Evolutionary conservation across 2,888 invertebrate genomes (phyloP), one percentile per base, ranked within the genome.

Genomic region (Lucinisca nassula): DNA sequence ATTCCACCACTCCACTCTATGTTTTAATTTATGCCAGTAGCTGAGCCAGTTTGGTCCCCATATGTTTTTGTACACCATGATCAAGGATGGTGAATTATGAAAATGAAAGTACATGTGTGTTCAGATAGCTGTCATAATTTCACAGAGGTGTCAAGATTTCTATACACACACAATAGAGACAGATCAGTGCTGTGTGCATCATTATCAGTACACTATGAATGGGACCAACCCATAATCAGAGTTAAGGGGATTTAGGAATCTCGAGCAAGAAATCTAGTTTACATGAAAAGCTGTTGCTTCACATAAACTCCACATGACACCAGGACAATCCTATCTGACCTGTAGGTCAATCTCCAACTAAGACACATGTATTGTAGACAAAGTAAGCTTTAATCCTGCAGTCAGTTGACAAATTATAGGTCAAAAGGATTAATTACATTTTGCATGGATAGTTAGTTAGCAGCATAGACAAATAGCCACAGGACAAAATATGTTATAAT

Each of bases 231-330:
- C 6, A 24, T 67, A 67, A 67, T 67, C 67, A 67, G 30, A 35
- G 67, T 35, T 67, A 67, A 35, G 67, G 67, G 67, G 67, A 67
- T 67, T 67, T 35, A 32, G 35, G 32, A 35, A 35, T 67, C 35
- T 67, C 12, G 67, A 14, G 35, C 35, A 67, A 67, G 35, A 4
- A 17, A 35, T 67, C 35, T 4, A 12, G 35, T 32, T 35, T 35
- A 35, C 67, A 35, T 67, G 67, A 67, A 35, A 67, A 58, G 35
- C 1, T 67, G 6, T 32, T 67, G 35, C 67, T 58, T 73, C 82
- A 32, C 78, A 73, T 78, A 77, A 82, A 77, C 78, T 55, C 24
- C 72, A 17, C 49, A 45, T 77, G 72, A 77, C 82, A 82, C 51
- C 76, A 27, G n/a, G 61, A 75, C 76, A 77, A 49, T 82, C 55